A percentile compares a stretch with the other conserved stretches of the same genome.
Evolutionary conservation across 1,140 invertebrate species (phyloP).

Genomic region (Centruroides vittatus): DNA sequence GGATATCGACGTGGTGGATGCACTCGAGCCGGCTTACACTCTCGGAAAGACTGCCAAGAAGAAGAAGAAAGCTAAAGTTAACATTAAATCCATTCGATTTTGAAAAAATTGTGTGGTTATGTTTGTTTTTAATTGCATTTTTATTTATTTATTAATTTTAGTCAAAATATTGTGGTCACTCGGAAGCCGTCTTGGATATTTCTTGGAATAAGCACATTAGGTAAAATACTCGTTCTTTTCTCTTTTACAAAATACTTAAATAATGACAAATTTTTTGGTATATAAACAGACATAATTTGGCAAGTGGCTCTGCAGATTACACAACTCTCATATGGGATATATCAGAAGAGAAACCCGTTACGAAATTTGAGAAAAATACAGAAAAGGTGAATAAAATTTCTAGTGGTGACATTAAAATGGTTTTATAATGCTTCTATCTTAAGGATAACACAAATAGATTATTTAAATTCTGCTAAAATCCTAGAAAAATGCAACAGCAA

Average conservation of each 20-base stretch:
- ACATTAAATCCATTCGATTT: no score
- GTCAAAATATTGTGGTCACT: slow-evolving; percentile 45
- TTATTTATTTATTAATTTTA: no score
- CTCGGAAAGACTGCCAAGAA: slow-evolving; percentile 47
- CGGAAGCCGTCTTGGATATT: slow-evolving; percentile 75
- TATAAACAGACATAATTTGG: slow-evolving; percentile 56
- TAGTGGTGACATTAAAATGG: no score
- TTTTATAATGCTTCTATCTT: no score
- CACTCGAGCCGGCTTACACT: slow-evolving; percentile 66
- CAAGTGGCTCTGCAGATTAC: slow-evolving; percentile 80
- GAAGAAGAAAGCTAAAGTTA: slow-evolving; percentile 36
- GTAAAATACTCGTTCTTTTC: slow-evolving; percentile 19
- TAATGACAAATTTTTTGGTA: no score
- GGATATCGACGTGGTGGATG: slow-evolving; percentile 87
- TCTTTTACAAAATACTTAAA: no score
- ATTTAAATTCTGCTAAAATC: slow-evolving; percentile 34
- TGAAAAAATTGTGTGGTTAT: no score
- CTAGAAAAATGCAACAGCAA: slow-evolving; percentile 57
- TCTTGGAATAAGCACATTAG: slow-evolving; percentile 70
- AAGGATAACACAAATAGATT: no score
- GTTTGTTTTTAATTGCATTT: no score
- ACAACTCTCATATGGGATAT: slow-evolving; percentile 89
- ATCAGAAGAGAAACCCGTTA: slow-evolving; percentile 53
- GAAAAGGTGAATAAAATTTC: slow-evolving; percentile 42
- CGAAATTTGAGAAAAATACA: slow-evolving; percentile 53